phyloP scores from a whole-genome alignment of 2,888 invertebrate species.

The Lamproptera curius region DNA sequence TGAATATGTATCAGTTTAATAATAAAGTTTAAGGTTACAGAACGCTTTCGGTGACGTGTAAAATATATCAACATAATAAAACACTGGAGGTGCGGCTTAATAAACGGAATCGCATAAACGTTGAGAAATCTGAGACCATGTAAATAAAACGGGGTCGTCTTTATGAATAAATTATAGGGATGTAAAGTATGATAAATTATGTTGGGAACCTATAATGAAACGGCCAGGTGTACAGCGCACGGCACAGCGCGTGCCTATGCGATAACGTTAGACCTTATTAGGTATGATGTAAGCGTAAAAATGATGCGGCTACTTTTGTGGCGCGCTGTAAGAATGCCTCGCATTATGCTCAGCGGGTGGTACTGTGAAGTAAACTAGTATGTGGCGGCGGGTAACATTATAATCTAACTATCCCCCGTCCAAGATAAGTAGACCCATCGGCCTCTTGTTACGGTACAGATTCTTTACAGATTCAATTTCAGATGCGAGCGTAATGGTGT shows the following conservation, averaged over 20 bases:
- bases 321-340: conserved; percentile 58
- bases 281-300: conserved; percentile 26
- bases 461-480: conserved; percentile 27
- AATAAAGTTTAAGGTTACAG: conserved; percentile 60
- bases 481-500: conserved; percentile 27
- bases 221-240: conserved; percentile 55
- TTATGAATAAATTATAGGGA: conserved; percentile 74
- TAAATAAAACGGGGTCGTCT: conserved; percentile 65
- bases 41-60: conserved; percentile 63
- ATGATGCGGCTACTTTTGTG: conserved; percentile 46
- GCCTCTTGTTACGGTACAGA: conserved; percentile 30
- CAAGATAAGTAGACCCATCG: conserved; percentile 52
- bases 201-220: conserved; percentile 69
- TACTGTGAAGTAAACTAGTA: conserved; percentile 67
- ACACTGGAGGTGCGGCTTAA: conserved; percentile 61
- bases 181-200: conserved; percentile 77
- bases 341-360: conserved; percentile 73
- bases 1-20: conserved; percentile 42
- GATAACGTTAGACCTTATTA: conserved; percentile 26
- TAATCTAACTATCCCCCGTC: conserved; percentile 62
- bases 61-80: conserved; percentile 72
- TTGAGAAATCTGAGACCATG: conserved; percentile 66
- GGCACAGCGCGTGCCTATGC: conserved; percentile 34
- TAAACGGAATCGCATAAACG: conserved; percentile 64
- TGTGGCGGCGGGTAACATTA: conserved; percentile 64